Percentiles rank a stretch among this genome's conserved stretches.
These are phyloP conservation scores for Aphidius gifuensis DNA, from an alignment of 1,140 invertebrate species.

Conservation along the genomic window DNA sequence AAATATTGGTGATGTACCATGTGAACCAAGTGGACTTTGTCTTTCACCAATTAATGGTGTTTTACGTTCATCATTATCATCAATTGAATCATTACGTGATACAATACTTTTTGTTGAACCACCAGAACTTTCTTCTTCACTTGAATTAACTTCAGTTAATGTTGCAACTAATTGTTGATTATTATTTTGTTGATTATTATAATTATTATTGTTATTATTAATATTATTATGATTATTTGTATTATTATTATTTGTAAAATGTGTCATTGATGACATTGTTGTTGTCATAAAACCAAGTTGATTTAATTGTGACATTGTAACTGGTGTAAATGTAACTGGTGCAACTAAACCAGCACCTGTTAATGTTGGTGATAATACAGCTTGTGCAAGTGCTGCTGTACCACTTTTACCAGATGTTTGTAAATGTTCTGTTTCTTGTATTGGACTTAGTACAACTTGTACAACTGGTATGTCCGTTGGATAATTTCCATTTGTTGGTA, in stretches of 20 bases:
- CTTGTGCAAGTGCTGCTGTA: constrained; percentile 68
- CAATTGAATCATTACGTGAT: constrained; percentile 39
- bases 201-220: too few species aligned
- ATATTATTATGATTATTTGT: too few species aligned
- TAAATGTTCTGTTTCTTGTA: constrained; percentile 66
- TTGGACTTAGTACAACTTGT: constrained; percentile 75
- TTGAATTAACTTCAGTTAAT: constrained; percentile 49
- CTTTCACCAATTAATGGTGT: constrained; percentile 37
- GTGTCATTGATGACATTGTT: constrained; percentile 33
- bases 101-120: constrained; percentile 27
- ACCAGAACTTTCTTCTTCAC: constrained; percentile 45
- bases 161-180: constrained; percentile 30
- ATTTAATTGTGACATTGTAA: constrained; percentile 50
- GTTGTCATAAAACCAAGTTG: constrained; percentile 47
- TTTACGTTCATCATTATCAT: constrained; percentile 44
- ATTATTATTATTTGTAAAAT: too few species aligned
- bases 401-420: constrained; percentile 66
- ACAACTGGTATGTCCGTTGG: constrained; percentile 67
- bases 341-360: constrained; percentile 59
- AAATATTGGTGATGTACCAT: constrained; percentile 45
- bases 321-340: constrained; percentile 59
- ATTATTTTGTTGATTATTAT: constrained; percentile 12
- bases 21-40: constrained; percentile 30
- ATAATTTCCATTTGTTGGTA: constrained; percentile 55
- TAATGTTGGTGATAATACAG: constrained; percentile 63